phyloP scores from a whole-genome alignment of 2,113 vertebrate species.

The Cyanoderma ruficeps region DNA sequence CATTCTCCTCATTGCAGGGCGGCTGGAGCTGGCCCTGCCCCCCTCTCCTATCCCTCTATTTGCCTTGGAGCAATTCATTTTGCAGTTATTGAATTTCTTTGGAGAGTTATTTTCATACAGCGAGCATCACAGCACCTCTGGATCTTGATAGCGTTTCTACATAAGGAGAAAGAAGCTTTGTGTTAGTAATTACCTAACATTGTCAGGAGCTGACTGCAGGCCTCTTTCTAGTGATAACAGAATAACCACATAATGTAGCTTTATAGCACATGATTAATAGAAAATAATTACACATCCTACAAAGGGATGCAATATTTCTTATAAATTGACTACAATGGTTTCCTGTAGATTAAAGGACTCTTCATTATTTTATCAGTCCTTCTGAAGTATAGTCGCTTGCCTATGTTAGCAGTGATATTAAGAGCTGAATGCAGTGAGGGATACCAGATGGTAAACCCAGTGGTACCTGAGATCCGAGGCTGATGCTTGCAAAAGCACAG shows the following conservation, averaged over 20 bases:
- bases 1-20: slow-evolving; percentile 36
- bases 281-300: slow-evolving; percentile 85
- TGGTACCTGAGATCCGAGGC: slow-evolving; percentile 55
- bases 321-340: slow-evolving; percentile 85
- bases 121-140: slow-evolving; percentile 74
- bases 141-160: slow-evolving; percentile 77
- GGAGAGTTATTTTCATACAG: slow-evolving; percentile 75
- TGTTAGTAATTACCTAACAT: slow-evolving; percentile 84
- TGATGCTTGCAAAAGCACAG: not conserved
- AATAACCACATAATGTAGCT: slow-evolving; percentile 83
- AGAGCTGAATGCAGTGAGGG: slow-evolving; percentile 69
- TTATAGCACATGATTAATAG: slow-evolving; percentile 87
- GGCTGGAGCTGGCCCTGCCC: slow-evolving; percentile 44
- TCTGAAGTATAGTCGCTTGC: slow-evolving; percentile 76
- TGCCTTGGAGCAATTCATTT: slow-evolving; percentile 77
- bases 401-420: slow-evolving; percentile 66
- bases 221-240: slow-evolving; percentile 83
- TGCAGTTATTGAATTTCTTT: slow-evolving; percentile 75
- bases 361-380: slow-evolving; percentile 85
- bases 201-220: slow-evolving; percentile 84
- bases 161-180: slow-evolving; percentile 79
- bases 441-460: slow-evolving; percentile 72
- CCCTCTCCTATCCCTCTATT: slow-evolving; percentile 40
- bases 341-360: slow-evolving; percentile 85
- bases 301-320: slow-evolving; percentile 87